Evolutionary conservation across 2,113 vertebrate genomes (phyloP).

Genomic region (Pomatorhinus ruficollis): DNA sequence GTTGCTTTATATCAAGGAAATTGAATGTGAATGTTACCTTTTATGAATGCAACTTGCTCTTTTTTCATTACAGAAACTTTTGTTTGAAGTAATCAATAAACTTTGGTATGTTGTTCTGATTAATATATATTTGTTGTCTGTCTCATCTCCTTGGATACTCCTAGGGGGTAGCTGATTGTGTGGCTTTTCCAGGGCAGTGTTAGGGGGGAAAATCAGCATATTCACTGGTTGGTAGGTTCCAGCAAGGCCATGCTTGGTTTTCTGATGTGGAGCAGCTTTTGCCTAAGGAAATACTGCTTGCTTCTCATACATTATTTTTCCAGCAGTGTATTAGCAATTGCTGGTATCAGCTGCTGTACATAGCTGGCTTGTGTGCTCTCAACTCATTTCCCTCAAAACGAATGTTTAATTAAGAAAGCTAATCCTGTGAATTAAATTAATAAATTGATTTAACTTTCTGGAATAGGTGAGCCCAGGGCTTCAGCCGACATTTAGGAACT

Average conservation of each 20-base stretch:
- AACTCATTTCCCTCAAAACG: neutral
- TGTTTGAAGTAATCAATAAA: slow-evolving; percentile 83
- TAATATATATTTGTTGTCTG: slow-evolving; percentile 18
- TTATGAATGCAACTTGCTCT: slow-evolving; percentile 80
- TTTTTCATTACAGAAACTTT: slow-evolving; percentile 79
- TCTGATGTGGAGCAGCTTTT: neutral
- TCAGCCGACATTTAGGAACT: neutral
- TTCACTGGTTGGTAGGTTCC: rapidly evolving
- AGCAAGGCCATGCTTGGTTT: rapidly evolving
- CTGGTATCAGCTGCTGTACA: neutral
- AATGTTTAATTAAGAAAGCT: neutral
- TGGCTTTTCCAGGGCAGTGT: neutral
- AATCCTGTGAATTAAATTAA: neutral
- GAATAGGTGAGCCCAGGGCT: neutral
- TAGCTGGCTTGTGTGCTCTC: neutral
- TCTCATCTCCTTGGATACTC: neutral
- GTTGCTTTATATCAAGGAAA: slow-evolving; percentile 78
- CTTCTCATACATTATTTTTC: neutral
- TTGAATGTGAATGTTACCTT: slow-evolving; percentile 81
- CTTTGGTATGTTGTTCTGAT: slow-evolving; percentile 82
- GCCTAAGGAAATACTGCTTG: neutral
- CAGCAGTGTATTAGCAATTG: neutral
- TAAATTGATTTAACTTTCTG: neutral
- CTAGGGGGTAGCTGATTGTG: rapidly evolving
- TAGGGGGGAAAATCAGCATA: rapidly evolving